Percentiles rank a stretch among this genome's conserved stretches.
These are phyloP conservation scores for Formica selysi DNA, from an alignment of 1,140 invertebrate species.

Conservation along the genomic window DNA sequence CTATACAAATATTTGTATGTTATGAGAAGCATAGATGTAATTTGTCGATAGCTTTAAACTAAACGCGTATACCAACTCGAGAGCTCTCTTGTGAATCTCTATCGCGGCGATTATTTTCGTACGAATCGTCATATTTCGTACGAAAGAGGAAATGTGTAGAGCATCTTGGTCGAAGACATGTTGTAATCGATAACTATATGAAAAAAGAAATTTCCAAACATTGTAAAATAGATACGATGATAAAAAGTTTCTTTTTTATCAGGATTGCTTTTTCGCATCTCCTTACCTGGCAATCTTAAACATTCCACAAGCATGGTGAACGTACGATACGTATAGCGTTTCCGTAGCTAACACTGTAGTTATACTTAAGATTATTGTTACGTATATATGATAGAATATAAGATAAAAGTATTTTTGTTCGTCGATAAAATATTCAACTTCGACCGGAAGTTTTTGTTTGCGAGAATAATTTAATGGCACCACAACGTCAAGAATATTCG, in stretches of 20 bases:
- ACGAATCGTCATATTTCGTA: neutral
- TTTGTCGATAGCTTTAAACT: neutral
- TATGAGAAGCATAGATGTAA: neutral
- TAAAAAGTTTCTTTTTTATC: neutral
- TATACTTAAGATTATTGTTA: constrained; percentile 32
- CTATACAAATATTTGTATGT: neutral
- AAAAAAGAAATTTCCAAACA: neutral
- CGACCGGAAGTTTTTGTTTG: neutral
- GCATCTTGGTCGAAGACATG: neutral
- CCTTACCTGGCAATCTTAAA: constrained; percentile 5
- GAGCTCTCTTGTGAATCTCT: constrained; percentile 18
- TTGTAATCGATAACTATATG: constrained; percentile 5
- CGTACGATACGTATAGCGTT: neutral
- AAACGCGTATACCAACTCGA: neutral
- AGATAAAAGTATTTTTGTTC: constrained; percentile 63
- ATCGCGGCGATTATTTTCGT: neutral
- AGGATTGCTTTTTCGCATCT: neutral
- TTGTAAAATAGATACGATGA: neutral
- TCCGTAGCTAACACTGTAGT: constrained; percentile 60
- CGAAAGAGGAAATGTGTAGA: neutral
- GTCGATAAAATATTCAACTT: constrained; percentile 64
- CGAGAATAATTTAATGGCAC: constrained; percentile 1
- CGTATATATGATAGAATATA: constrained; percentile 45
- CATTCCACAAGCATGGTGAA: constrained; percentile 24
- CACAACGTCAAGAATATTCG: neutral